A percentile compares a stretch with the other conserved stretches of the same genome.
Conservation (phyloP, 2,113 vertebrate species). For the Anolis carolinensis region DNA sequence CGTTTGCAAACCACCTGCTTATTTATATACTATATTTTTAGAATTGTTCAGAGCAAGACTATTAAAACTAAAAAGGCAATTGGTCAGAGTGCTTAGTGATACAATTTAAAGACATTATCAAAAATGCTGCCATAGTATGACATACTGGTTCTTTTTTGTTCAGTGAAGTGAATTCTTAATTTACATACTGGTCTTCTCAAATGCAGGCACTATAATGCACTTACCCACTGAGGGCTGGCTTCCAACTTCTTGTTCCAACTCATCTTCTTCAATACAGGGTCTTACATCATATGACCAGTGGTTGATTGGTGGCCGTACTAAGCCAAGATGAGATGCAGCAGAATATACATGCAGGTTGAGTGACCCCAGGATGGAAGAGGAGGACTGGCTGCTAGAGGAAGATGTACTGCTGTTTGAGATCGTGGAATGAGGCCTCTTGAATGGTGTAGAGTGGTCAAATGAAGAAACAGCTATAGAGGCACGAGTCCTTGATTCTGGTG, state of each 20-base stretch:
- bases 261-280: constrained; percentile 81
- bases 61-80: background rate
- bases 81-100: background rate
- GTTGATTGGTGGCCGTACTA: constrained; percentile 62
- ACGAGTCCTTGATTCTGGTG: constrained; percentile 72
- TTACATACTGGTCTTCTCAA: background rate
- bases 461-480: constrained; percentile 74
- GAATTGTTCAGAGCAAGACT: background rate
- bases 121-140: background rate
- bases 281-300: constrained; percentile 76
- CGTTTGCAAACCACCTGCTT: background rate
- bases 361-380: constrained; percentile 80
- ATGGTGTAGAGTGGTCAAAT: constrained; percentile 73
- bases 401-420: constrained; percentile 87
- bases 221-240: constrained; percentile 78
- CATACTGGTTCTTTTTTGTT: background rate
- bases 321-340: constrained; percentile 59
- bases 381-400: constrained; percentile 84
- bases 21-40: no score
- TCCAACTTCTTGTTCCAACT: constrained; percentile 78
- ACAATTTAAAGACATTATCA: background rate
- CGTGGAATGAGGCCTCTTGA: constrained; percentile 85
- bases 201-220: constrained; percentile 26
- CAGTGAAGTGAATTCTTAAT: rapidly evolving
- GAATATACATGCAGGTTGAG: constrained; percentile 77